These are phyloP conservation scores for Diuraphis noxia DNA, from an alignment of 1,140 invertebrate species.

Conservation along the genomic window DNA sequence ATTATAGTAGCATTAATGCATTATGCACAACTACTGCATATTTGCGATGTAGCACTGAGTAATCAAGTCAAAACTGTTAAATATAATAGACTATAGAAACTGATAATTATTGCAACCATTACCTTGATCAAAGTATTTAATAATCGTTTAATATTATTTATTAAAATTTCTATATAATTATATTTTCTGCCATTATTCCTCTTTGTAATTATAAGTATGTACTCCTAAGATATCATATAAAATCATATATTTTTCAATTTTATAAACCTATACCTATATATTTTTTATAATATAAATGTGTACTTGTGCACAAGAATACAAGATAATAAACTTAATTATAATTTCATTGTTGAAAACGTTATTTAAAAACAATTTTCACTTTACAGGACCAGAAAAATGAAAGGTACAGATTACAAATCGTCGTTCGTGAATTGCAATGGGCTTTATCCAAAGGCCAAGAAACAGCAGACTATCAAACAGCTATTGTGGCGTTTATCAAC, in stretches of 20 bases:
- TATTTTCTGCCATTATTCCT: neutral
- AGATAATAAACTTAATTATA: neutral
- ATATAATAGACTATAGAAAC: neutral
- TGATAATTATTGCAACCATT: neutral
- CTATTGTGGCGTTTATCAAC: constrained; percentile 91
- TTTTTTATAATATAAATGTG: neutral
- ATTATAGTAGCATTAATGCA: too few species aligned
- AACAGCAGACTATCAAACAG: constrained; percentile 80
- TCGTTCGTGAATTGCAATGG: constrained; percentile 83
- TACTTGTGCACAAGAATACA: neutral
- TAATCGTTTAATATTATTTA: neutral
- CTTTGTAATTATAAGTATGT: neutral
- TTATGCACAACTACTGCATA: neutral
- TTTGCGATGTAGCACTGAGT: neutral
- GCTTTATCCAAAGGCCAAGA: constrained; percentile 64
- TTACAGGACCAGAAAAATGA: constrained; percentile 76
- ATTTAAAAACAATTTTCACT: constrained; percentile 57
- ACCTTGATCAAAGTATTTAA: neutral
- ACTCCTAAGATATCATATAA: neutral
- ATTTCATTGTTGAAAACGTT: neutral
- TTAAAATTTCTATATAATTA: constrained; percentile 4
- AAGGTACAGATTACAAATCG: constrained; percentile 83
- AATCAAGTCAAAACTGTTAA: neutral
- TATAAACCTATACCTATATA: neutral
- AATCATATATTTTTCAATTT: neutral